phyloP scores from a whole-genome alignment of 2,797 vertebrate species.

The Anguilla marmorata region DNA sequence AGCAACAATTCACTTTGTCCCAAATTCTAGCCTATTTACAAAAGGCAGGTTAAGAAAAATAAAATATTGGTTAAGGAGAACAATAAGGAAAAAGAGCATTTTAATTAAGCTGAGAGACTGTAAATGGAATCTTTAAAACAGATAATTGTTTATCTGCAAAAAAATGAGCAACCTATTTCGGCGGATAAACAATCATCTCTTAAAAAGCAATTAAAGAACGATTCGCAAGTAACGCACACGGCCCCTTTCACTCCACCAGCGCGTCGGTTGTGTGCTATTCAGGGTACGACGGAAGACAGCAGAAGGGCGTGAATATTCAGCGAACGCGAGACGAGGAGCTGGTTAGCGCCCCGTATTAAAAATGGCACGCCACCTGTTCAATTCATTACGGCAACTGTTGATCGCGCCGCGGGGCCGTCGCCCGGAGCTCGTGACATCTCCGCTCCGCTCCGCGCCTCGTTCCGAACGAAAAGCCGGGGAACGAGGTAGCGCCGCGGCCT shows the following conservation, averaged over 20 bases:
- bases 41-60: not conserved
- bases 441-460: slow-evolving; percentile 53
- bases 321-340: slow-evolving; percentile 57
- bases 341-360: slow-evolving; percentile 66
- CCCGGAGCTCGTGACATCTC: slow-evolving; percentile 57
- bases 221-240: slow-evolving; percentile 18
- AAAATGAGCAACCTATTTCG: not conserved
- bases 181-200: slow-evolving; percentile 27
- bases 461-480: slow-evolving; percentile 12
- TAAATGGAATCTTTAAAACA: not conserved
- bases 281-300: slow-evolving; percentile 39
- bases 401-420: slow-evolving; percentile 54
- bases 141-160: not conserved
- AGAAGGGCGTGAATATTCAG: slow-evolving; percentile 67
- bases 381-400: slow-evolving; percentile 64
- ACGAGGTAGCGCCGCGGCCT: slow-evolving; percentile 47
- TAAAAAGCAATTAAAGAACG: slow-evolving; percentile 33
- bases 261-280: not conserved
- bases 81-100: not conserved
- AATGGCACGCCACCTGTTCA: slow-evolving; percentile 70
- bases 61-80: not conserved
- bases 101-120: not conserved
- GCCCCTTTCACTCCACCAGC: not conserved
- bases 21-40: not conserved
- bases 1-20: not conserved